A percentile compares a stretch with the other conserved stretches of the same genome.
These are phyloP conservation scores for Drosophila leontia DNA, from an alignment of 1,140 invertebrate genomes.

Conservation along the genomic window DNA sequence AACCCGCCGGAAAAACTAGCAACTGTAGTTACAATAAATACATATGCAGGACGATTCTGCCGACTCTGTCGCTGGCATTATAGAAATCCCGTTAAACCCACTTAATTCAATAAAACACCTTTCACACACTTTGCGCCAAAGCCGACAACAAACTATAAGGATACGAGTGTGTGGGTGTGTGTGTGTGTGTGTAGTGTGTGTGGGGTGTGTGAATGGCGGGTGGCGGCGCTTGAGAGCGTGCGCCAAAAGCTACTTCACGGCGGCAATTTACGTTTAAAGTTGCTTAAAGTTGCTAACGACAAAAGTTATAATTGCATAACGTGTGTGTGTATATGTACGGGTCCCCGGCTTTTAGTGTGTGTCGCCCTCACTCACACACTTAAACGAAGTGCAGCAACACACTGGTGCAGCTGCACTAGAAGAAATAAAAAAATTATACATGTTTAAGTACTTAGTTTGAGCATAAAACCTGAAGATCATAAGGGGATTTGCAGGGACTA, in stretches of 20 bases:
- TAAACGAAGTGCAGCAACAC: conserved; percentile 20
- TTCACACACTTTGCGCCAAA: conserved; percentile 80
- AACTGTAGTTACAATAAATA: conserved; percentile 80
- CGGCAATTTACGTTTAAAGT: conserved; percentile 85
- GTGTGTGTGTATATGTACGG: conserved; percentile 43
- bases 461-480: neutral
- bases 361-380: conserved; percentile 34
- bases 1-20: conserved; percentile 19
- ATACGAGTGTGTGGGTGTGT: conserved; percentile 14
- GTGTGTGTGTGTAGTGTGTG: conserved; percentile 19
- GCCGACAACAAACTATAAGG: conserved; percentile 81
- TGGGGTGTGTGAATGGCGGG: conserved; percentile 23
- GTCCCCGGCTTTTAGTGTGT: conserved; percentile 35
- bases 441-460: conserved; percentile 3
- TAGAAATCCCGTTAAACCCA: conserved; percentile 83
- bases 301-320: conserved; percentile 85
- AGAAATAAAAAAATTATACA: neutral
- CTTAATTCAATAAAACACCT: conserved; percentile 84
- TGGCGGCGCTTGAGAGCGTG: conserved; percentile 63
- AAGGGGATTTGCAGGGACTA: neutral
- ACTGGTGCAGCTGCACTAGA: conserved; percentile 1
- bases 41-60: conserved; percentile 56
- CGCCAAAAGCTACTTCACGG: conserved; percentile 81
- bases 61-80: conserved; percentile 67
- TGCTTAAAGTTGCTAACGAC: conserved; percentile 84